Base-by-base conservation (phyloP, 1,140 invertebrate species). In the Cataglyphis hispanica region DNA sequence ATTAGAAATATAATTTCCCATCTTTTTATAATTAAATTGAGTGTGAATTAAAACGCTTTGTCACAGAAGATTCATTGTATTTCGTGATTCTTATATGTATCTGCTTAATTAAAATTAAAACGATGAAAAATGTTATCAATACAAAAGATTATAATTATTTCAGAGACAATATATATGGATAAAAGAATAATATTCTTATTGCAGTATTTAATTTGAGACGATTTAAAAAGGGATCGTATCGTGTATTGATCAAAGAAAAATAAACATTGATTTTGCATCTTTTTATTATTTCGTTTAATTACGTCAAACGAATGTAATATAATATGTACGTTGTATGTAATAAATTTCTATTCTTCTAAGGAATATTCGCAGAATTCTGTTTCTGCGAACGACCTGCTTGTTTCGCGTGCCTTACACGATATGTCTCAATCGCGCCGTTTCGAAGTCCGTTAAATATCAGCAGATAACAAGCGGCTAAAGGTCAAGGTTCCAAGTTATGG, bases 401-500 rank as follows among this genome's bases (percentile, higher is more conserved):
- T 27, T 63, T 56, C 11, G 67, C 19, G 53, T 40, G 10, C 6
- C 66, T 60, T 53, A 61, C 40, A 61, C 40, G 56, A 25, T n/a
- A 0, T 27, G 27, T 6, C 76, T 19, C 31, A 34, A 61, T 25
- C 22, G 27, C 22, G 70, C 72, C 43, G 78, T 63, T 60, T 13
- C 43, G 25, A 74, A 40, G 31, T n/a, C n/a, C 31, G 46, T 81
- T 40, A 63, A 85, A 78, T 76, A 87, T 72, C 74, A 53, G 16
- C 63, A 16, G 72, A 78, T 74, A 58, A 87, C 76, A 61, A 70
- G 61, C 64, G 53, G 46, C 27, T 56, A 74, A 64, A 86, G 81
- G 75, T 89, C 83, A 89, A 85, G 87, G 86, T 67, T 85, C 53
- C 37, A 16, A 46, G 27, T 74, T 66, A 60, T 46, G 53, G 77